A percentile compares a stretch with the other conserved stretches of the same genome.
phyloP scores from a whole-genome alignment of 1,140 invertebrate species.

The Hyposmocoma kahamanoa region DNA sequence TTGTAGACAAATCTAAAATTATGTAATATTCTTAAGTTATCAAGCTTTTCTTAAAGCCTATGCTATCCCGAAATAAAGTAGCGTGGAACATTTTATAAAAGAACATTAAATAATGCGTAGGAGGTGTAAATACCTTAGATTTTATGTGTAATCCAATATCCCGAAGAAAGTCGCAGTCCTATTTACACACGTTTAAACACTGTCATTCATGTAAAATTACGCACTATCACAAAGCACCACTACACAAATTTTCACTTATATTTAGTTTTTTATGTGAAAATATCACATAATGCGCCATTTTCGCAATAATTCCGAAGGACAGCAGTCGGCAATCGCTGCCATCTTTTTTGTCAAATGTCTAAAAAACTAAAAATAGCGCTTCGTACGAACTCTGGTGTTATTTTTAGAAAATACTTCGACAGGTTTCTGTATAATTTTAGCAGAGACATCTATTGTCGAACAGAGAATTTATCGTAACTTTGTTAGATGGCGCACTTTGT shows the following conservation, averaged over 20 bases:
- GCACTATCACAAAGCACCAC: slow-evolving; percentile 67
- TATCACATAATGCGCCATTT: slow-evolving; percentile 73
- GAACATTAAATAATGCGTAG: slow-evolving; percentile 51
- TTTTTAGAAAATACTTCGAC: slow-evolving; percentile 63
- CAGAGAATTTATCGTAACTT: neutral
- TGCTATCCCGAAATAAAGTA: neutral
- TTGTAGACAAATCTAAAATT: slow-evolving; percentile 31
- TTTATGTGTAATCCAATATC: slow-evolving; percentile 73
- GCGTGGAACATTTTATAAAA: slow-evolving; percentile 16
- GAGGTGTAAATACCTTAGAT: slow-evolving; percentile 66
- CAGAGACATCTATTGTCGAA: slow-evolving; percentile 40
- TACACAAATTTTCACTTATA: slow-evolving; percentile 70
- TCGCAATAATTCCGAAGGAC: slow-evolving; percentile 65
- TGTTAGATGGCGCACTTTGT: slow-evolving; percentile 21
- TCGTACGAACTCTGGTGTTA: slow-evolving; percentile 71
- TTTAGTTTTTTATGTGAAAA: slow-evolving; percentile 68
- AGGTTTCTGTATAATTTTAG: slow-evolving; percentile 16
- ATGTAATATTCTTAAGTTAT: slow-evolving; percentile 43
- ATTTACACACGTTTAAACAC: slow-evolving; percentile 62
- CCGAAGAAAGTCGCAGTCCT: slow-evolving; percentile 62
- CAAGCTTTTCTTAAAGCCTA: neutral
- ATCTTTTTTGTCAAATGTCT: slow-evolving; percentile 73
- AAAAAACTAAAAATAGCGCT: slow-evolving; percentile 71
- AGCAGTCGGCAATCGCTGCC: slow-evolving; percentile 69
- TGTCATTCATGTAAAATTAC: slow-evolving; percentile 64